Evolutionary conservation across 2,888 invertebrate genomes (phyloP), one percentile per base, ranked within the genome.

Genomic region (Dexiosoma caninum): DNA sequence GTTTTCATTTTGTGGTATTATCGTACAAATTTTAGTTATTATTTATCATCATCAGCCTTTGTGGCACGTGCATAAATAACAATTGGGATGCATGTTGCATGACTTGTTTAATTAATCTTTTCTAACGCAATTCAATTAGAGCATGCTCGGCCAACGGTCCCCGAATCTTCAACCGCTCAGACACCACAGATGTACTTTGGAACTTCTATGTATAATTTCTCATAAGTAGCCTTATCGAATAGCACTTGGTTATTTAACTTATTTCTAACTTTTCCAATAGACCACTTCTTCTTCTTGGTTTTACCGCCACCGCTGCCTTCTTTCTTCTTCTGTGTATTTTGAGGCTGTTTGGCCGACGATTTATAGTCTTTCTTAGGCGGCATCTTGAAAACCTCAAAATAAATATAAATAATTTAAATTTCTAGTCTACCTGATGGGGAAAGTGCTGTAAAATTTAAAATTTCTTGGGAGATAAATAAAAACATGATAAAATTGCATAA

Each of bases 251-350:
- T 99, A 94, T 99, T 99, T 89, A 99, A 93, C 94, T 99, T 99
- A 91, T 99, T 99, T 90, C 99, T 95, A 85, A 98, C 98, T 94
- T 99, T 99, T 95, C 99, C 99, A 93, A 99, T 99, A 86, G 99
- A 99, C 99, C 99, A 99, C 97, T 99, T 99, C 97, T 97, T 97
- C 96, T 97, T 97, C 90, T 97, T 97, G 88, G 97, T 97, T 92
- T 97, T 97, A 85, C 97, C 97, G 86, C 97, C 97, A 85, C 96
- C 95, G 88, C 96, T 96, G 90, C 97, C 97, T 90, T 97, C 97
- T 92, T 97, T 97, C 93, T 97, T 97, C 92, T 97, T 97, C 87
- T 96, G 96, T 84, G 96, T 96, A 90, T 97, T 97, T 88, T 97
- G 97, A 83, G 97, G 96, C 92, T 96, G 96, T 91, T 97, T 97